A percentile compares a stretch with the other conserved stretches of the same genome.
phyloP scores from a whole-genome alignment of 2,113 vertebrate genomes.

The Chelonoidis abingdonii region DNA sequence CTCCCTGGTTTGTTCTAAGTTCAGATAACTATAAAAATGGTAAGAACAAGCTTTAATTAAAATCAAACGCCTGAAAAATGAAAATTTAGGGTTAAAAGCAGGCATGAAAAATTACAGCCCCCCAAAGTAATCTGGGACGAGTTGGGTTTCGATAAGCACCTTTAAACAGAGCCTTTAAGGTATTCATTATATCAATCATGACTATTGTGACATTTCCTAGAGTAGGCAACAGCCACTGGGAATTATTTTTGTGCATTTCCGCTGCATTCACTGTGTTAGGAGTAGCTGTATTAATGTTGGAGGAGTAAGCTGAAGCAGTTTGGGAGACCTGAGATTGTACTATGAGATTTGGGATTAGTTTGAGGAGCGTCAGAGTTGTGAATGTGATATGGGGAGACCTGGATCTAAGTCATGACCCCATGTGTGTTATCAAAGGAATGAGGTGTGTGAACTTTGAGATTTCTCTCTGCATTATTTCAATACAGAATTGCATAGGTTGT shows the following conservation, averaged over 20 bases:
- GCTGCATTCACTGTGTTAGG: neutral
- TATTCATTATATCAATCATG: too few relatives aligned
- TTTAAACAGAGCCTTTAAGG: neutral
- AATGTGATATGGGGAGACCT: neutral
- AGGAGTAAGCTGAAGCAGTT: neutral
- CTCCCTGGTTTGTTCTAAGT: neutral
- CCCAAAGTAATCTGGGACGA: conserved; percentile 12
- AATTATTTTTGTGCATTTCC: neutral
- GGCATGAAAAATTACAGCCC: neutral
- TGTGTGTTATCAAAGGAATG: neutral
- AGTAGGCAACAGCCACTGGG: neutral
- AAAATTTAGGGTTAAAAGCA: neutral
- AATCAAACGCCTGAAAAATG: neutral
- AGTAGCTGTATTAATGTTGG: neutral
- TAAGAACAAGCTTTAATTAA: neutral
- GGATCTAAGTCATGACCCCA: neutral
- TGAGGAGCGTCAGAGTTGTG: neutral
- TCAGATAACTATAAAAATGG: neutral
- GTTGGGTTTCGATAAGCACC: neutral
- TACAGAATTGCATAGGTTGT: neutral
- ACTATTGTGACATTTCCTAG: too few relatives aligned
- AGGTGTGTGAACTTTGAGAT: neutral
- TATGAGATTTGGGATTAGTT: neutral
- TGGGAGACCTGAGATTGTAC: neutral
- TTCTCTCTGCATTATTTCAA: neutral